Percentiles rank a stretch among this genome's conserved stretches.
These are phyloP conservation scores for Phainopepla nitens DNA, from an alignment of 2,113 vertebrate genomes.

Conservation along the genomic window DNA sequence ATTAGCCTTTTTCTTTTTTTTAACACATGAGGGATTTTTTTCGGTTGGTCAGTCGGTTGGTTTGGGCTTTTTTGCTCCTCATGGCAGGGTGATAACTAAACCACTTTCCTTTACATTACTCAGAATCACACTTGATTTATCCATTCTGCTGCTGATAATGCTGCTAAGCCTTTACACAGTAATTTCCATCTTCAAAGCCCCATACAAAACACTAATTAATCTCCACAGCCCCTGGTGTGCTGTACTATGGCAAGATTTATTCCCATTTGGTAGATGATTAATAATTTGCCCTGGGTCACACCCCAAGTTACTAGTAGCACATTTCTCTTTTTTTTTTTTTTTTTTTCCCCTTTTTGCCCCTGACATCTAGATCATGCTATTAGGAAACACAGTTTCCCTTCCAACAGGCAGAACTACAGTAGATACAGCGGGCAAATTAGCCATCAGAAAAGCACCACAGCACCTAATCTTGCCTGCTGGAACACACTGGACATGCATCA, in stretches of 20 bases:
- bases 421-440: background rate
- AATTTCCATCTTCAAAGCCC: conserved; percentile 52
- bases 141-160: conserved; percentile 11
- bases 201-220: conserved; percentile 52
- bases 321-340: background rate
- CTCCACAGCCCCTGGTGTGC: background rate
- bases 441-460: background rate
- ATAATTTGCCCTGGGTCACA: background rate
- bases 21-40: background rate
- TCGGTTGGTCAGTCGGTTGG: accelerated
- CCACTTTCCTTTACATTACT: background rate
- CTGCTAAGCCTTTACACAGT: background rate
- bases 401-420: background rate
- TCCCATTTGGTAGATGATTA: conserved; percentile 12
- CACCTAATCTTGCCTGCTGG: background rate
- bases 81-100: background rate
- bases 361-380: background rate
- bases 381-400: background rate
- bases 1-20: background rate
- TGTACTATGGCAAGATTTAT: conserved; percentile 7
- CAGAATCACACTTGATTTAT: conserved; percentile 2
- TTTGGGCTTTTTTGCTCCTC: background rate
- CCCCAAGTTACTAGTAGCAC: background rate
- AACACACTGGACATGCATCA: background rate
- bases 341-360: background rate